Percentiles rank a stretch among this genome's conserved stretches.
Evolutionary conservation across 1,140 invertebrate genomes (phyloP).

Genomic region (Yoshiicerus persimilis): DNA sequence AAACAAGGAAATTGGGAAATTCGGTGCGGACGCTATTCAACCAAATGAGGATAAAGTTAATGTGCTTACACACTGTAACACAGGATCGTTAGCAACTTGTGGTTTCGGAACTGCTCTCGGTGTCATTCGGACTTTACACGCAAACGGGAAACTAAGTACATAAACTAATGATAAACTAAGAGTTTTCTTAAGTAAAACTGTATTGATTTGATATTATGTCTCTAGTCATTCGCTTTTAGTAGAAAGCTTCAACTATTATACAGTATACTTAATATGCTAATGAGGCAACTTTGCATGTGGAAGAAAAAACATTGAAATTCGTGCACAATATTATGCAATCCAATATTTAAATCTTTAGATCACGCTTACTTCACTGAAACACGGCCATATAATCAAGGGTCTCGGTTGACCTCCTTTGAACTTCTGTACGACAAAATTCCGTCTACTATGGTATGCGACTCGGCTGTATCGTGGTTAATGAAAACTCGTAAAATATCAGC

Average conservation of each 20-base stretch:
- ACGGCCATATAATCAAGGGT: slow-evolving; percentile 95
- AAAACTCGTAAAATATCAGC: slow-evolving; percentile 72
- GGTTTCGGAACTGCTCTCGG: slow-evolving; percentile 97
- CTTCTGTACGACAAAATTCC: slow-evolving; percentile 91
- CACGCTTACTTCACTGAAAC: slow-evolving; percentile 96
- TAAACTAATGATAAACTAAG: neutral
- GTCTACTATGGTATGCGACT: slow-evolving; percentile 89
- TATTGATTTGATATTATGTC: neutral
- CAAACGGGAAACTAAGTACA: slow-evolving; percentile 70
- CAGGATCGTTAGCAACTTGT: slow-evolving; percentile 87
- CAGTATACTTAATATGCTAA: neutral
- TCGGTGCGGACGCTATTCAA: slow-evolving; percentile 74
- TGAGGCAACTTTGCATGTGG: neutral
- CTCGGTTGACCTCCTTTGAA: slow-evolving; percentile 93
- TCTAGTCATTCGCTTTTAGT: neutral
- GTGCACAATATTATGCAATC: neutral
- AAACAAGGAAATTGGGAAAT: slow-evolving; percentile 66
- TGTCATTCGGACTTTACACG: slow-evolving; percentile 80
- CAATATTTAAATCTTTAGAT: slow-evolving; percentile 58
- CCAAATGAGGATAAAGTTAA: slow-evolving; percentile 57
- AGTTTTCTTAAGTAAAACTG: neutral
- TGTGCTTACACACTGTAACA: slow-evolving; percentile 96
- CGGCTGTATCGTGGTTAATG: slow-evolving; percentile 91
- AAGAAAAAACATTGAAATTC: no score
- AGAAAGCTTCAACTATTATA: neutral